Conservation (phyloP, 2,797 vertebrate genomes). For the Prionace glauca region DNA sequence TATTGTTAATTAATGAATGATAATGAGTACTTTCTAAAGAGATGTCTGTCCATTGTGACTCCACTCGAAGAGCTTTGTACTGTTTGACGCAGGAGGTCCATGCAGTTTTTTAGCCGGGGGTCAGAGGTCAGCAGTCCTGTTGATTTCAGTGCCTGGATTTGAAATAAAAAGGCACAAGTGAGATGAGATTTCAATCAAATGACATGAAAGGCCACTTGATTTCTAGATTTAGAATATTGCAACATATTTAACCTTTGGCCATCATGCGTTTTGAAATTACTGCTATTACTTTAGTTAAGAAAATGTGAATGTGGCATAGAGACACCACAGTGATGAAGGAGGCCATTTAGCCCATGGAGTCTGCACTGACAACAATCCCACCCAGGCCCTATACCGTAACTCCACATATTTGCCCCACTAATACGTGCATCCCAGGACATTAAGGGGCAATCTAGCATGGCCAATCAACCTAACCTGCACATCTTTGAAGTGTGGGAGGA, state of each 20-base stretch:
- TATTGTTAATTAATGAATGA: background rate
- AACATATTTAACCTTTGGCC: background rate
- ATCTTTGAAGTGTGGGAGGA: no score
- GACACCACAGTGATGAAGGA: no score
- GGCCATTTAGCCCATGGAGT: no score
- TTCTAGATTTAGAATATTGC: background rate
- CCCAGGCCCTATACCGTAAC: no score
- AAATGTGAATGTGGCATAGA: background rate
- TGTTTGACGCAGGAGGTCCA: slow-evolving; percentile 59
- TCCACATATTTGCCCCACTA: no score
- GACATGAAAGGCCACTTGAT: background rate
- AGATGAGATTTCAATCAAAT: background rate
- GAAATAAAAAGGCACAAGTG: slow-evolving; percentile 33
- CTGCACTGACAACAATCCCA: no score
- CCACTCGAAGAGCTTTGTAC: slow-evolving; percentile 62
- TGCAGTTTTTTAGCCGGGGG: slow-evolving; percentile 71
- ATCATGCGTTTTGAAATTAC: background rate
- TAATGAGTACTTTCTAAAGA: slow-evolving; percentile 69
- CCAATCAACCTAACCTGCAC: no score
- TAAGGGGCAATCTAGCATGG: no score
- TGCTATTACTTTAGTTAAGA: background rate
- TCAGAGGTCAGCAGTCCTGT: slow-evolving; percentile 76
- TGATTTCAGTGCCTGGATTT: slow-evolving; percentile 63
- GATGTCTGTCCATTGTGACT: slow-evolving; percentile 69
- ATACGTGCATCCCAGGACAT: no score